Base-by-base conservation (phyloP, 2,888 invertebrate genomes). In the Tribolium freemani region DNA sequence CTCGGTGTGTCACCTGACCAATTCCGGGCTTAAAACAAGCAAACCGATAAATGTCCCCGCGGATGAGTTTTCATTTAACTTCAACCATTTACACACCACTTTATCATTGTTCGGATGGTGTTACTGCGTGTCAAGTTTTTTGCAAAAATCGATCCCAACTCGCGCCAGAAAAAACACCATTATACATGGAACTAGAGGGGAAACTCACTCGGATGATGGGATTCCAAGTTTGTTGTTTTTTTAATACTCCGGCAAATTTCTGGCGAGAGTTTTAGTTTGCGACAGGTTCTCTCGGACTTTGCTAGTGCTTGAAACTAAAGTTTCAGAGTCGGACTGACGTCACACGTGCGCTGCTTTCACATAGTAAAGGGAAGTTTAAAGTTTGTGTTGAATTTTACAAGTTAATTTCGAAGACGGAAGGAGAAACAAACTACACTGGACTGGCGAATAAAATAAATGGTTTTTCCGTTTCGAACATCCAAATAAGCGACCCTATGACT, bases 51-150 rank as follows among this genome's bases (percentile, higher is more conserved):
- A 50, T 30, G 61, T 61, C 61, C 61, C 61, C 48, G 30, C 26
- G 48, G 51, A 11, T 50, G 63, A 63, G 51, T 63, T 63, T 63
- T 63, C 63, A 63, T 63, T 63, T 38, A 63, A 51, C 50, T 63
- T 60, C 58, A 48, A 60, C 45, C 60, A 21, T 60, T 63, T 63
- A 51, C 63, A 63, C 63, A 16, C 38, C 63, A 50, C 50, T 63
- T 63, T 63, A 63, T 63, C 63, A 63, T 63, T 63, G 63, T 51
- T 50, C 31, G 63, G 31, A 5, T 50, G 30, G 46, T 63, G 61
- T 50, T 63, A 30, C 50, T 31, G 50, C 10, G 45, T 63, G 63
- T 48, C 63, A 63, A 30, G 50, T 63, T 63, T 63, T 30, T 46
- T 26, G 11, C 26, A 6, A n/a, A 30, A 20, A 51, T 51, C 51